These are phyloP conservation scores for Rafetus swinhoei DNA, from an alignment of 2,113 vertebrate species.

Conservation along the genomic window DNA sequence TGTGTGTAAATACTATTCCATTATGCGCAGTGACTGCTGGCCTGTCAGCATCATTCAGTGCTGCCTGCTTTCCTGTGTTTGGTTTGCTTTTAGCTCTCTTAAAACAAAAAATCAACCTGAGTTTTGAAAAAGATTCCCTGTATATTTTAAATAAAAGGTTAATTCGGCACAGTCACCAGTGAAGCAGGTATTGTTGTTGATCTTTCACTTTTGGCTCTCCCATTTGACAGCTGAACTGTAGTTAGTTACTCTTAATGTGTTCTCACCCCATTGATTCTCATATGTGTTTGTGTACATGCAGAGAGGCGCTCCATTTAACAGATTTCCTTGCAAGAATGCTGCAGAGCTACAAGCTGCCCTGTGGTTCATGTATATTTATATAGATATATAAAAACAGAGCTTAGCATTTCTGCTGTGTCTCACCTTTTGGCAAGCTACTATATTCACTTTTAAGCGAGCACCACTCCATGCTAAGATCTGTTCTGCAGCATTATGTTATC, in stretches of 20 bases:
- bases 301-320: background rate
- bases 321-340: conserved; percentile 27
- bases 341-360: conserved; percentile 25
- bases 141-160: background rate
- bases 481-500: background rate
- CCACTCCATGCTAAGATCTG: conserved; percentile 11
- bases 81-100: background rate
- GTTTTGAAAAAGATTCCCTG: background rate
- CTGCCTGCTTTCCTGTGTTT: conserved; percentile 12
- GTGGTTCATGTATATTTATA: conserved; percentile 35
- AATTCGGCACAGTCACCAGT: conserved; percentile 33
- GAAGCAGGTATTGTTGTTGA: background rate
- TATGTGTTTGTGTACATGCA: background rate
- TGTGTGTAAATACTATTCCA: background rate
- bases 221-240: background rate
- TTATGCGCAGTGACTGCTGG: accelerated
- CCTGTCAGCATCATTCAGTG: conserved; percentile 3
- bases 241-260: conserved; percentile 13
- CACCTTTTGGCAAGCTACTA: background rate
- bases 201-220: conserved; percentile 20
- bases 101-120: background rate
- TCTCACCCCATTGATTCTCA: background rate
- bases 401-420: background rate
- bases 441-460: background rate
- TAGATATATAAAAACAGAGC: background rate